Conservation (phyloP, 2,113 vertebrate species). For the Gallinago undulata region DNA sequence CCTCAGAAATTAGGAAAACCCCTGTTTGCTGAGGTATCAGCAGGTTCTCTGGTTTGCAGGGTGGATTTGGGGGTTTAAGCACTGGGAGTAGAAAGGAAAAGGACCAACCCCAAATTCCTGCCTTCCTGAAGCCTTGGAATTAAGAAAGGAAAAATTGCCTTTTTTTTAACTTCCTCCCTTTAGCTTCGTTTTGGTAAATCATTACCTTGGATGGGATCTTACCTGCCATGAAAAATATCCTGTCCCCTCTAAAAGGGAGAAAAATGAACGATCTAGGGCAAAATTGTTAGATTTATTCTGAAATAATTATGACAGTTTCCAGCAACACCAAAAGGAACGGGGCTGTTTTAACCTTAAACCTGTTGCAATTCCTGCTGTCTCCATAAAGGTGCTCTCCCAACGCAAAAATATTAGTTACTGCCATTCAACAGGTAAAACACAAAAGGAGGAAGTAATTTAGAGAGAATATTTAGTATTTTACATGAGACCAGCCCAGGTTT, state of each 20-base stretch:
- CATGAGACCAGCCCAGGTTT: fast-evolving
- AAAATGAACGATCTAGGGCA: background rate
- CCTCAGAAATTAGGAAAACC: background rate
- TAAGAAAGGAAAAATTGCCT: background rate
- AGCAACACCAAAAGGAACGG: background rate
- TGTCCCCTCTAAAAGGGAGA: background rate
- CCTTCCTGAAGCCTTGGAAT: background rate
- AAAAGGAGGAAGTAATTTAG: background rate
- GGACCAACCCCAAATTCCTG: fast-evolving
- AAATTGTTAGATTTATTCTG: background rate
- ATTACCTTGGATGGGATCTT: background rate
- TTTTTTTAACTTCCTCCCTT: background rate
- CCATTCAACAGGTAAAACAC: fast-evolving
- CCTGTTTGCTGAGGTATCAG: background rate
- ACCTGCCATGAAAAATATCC: background rate
- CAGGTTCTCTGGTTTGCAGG: background rate
- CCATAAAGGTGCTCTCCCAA: background rate
- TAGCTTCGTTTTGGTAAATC: background rate
- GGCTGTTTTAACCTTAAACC: background rate
- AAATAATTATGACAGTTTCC: background rate
- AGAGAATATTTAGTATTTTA: fast-evolving
- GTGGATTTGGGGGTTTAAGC: background rate
- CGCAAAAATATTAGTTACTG: background rate
- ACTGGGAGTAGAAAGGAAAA: background rate
- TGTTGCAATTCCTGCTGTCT: background rate